A percentile compares a stretch with the other conserved stretches of the same genome.
Evolutionary conservation across 2,797 vertebrate species (phyloP).

Genomic region (Erethizon dorsatum): DNA sequence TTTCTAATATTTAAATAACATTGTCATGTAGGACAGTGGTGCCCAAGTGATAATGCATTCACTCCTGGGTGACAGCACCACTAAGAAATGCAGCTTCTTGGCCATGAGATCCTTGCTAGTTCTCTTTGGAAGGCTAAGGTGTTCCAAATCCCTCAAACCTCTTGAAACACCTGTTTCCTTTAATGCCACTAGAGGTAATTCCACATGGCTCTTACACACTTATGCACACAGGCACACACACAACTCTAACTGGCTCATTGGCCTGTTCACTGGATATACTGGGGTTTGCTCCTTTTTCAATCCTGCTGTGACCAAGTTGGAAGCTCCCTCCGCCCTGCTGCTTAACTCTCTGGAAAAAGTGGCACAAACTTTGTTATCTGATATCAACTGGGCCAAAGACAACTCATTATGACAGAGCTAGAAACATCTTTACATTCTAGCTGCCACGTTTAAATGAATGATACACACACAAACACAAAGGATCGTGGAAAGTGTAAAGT

Average conservation of each 20-base stretch:
- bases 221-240: neutral
- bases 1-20: neutral
- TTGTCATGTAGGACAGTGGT: neutral
- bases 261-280: neutral
- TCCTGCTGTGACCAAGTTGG: neutral
- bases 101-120: neutral
- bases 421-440: constrained; percentile 28
- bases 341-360: neutral
- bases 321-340: neutral
- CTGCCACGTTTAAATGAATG: neutral
- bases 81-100: neutral
- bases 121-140: neutral
- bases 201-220: neutral
- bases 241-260: neutral
- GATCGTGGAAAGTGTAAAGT: neutral
- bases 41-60: neutral
- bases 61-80: neutral
- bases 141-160: constrained; percentile 28
- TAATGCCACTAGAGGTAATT: neutral
- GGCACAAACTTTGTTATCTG: neutral
- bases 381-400: neutral
- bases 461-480: too few relatives aligned
- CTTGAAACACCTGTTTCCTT: constrained; percentile 34
- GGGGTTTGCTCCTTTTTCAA: neutral
- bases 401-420: constrained; percentile 5